Conservation (phyloP, 1,140 invertebrate genomes). For the Drosophila eugracilis region DNA sequence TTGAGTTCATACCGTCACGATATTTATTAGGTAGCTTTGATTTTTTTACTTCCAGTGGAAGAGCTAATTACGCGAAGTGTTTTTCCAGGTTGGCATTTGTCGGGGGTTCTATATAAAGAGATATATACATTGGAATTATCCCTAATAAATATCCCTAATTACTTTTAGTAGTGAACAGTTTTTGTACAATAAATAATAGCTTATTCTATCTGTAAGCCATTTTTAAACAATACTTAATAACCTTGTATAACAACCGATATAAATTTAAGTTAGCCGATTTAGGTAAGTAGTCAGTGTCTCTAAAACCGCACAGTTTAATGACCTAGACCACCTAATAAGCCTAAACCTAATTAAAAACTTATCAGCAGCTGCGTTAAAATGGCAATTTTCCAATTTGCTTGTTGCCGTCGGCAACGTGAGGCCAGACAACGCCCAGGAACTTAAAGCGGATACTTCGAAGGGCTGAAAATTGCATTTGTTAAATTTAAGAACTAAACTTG, state of each 20-base stretch:
- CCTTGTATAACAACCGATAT: too few species aligned
- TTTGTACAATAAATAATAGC: too few species aligned
- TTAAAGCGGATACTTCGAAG: not conserved
- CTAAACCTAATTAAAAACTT: slow-evolving; percentile 79
- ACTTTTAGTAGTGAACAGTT: not conserved
- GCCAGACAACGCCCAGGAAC: slow-evolving; percentile 16
- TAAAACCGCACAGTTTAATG: slow-evolving; percentile 22
- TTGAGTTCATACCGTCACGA: not conserved
- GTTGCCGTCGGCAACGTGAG: slow-evolving; percentile 37
- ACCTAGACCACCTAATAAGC: slow-evolving; percentile 60
- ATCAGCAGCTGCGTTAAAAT: slow-evolving; percentile 70
- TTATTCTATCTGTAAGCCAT: too few species aligned
- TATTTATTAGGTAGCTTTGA: slow-evolving; percentile 9
- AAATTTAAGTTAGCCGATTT: too few species aligned
- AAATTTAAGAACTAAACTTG: not conserved
- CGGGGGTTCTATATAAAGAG: too few species aligned
- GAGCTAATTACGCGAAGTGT: not conserved
- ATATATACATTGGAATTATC: too few species aligned
- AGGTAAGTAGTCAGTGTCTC: too few species aligned
- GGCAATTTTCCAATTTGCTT: slow-evolving; percentile 56
- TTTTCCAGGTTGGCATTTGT: too few species aligned
- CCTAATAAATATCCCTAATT: too few species aligned
- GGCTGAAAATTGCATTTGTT: slow-evolving; percentile 18
- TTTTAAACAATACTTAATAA: too few species aligned
- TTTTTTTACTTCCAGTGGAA: slow-evolving; percentile 5